Evolutionary conservation across 2,888 invertebrate species (phyloP).

Genomic region (Nemoura dubitans): DNA sequence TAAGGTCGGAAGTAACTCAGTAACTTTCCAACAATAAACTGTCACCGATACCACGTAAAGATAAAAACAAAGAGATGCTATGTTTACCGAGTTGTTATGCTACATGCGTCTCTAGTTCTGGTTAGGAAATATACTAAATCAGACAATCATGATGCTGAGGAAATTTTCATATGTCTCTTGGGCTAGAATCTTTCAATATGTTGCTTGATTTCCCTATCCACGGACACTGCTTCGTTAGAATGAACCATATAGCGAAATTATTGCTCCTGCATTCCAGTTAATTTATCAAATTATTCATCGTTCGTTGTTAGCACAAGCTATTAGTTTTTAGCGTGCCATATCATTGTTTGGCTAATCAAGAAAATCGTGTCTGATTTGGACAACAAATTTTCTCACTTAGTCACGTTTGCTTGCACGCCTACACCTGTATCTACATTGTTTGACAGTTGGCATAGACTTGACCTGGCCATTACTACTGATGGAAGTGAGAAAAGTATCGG

Average conservation of each 20-base stretch:
- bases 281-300: too few relatives aligned
- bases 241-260: too few relatives aligned
- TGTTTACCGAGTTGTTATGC: background rate
- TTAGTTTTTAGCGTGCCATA: background rate
- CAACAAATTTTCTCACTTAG: background rate
- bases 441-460: too few relatives aligned
- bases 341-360: background rate
- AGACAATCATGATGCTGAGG: background rate
- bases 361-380: background rate
- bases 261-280: too few relatives aligned
- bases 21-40: background rate
- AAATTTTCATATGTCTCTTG: too few relatives aligned
- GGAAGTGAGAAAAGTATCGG: too few relatives aligned
- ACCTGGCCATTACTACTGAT: too few relatives aligned
- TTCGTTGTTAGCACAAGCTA: too few relatives aligned
- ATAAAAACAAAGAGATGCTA: background rate
- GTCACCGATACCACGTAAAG: background rate
- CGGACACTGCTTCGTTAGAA: too few relatives aligned
- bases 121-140: background rate
- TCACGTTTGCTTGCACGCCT: background rate
- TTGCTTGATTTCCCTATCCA: background rate
- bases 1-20: conserved; percentile 12
- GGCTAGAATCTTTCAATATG: background rate
- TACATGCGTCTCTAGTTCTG: background rate
- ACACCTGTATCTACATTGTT: background rate